Conservation (phyloP, 2,113 vertebrate species). For the Psilopsiagon aymara region DNA sequence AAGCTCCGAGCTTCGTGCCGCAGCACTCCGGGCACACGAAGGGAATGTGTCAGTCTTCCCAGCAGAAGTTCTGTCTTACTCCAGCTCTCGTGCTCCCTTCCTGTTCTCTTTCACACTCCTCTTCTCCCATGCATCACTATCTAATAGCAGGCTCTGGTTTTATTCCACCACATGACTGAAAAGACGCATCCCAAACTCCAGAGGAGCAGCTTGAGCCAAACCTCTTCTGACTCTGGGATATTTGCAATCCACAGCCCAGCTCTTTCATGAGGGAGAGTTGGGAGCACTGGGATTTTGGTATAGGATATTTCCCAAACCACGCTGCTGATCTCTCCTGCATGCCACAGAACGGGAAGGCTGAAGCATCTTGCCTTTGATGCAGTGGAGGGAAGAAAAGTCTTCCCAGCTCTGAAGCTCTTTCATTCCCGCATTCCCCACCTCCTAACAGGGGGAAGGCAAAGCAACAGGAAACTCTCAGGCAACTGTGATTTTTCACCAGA, state of each 20-base stretch:
- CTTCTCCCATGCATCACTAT: not conserved
- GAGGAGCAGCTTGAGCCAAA: not conserved
- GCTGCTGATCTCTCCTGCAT: not conserved
- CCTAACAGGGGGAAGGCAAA: not conserved
- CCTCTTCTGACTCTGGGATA: not conserved
- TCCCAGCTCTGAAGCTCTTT: not conserved
- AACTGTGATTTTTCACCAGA: constrained; percentile 49
- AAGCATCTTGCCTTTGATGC: not conserved
- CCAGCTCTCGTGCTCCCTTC: not conserved
- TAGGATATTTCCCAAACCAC: not conserved
- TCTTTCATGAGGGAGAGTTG: not conserved
- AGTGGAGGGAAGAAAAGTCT: not conserved
- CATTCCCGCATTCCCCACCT: not conserved
- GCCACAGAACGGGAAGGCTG: not conserved
- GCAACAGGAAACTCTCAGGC: not conserved
- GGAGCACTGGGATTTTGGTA: not conserved
- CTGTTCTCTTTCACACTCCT: not conserved
- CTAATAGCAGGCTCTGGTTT: not conserved
- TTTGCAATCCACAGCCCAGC: not conserved
- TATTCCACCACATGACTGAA: not conserved
- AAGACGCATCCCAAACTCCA: not conserved
- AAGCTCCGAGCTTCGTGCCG: not conserved
- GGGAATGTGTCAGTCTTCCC: not conserved
- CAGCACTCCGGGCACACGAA: not conserved
- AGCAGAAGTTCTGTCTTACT: not conserved